Conservation (phyloP, 1,140 invertebrate species). For the Saccostrea echinata region DNA sequence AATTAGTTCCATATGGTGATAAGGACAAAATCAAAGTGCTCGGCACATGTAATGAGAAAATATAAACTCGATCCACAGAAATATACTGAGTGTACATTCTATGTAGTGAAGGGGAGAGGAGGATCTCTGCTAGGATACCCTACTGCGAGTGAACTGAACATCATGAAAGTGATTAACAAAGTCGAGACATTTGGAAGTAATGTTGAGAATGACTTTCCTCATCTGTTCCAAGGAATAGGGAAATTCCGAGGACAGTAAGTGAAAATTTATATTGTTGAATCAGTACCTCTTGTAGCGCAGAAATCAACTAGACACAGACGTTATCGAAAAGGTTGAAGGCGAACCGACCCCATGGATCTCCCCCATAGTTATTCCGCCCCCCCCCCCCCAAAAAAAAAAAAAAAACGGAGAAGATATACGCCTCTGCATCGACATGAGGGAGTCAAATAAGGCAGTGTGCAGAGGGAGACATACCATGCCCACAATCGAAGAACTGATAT, state of each 20-base stretch:
- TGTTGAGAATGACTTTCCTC: too few relatives aligned
- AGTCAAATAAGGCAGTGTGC: slow-evolving; percentile 60
- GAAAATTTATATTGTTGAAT: too few relatives aligned
- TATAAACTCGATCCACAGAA: too few relatives aligned
- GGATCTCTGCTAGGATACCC: slow-evolving; percentile 9
- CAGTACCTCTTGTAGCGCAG: not conserved
- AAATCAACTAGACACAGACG: slow-evolving; percentile 56
- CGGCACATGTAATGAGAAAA: too few relatives aligned
- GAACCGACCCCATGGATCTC: slow-evolving; percentile 55
- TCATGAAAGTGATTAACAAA: too few relatives aligned
- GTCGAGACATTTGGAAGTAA: too few relatives aligned
- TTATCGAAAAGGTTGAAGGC: slow-evolving; percentile 62
- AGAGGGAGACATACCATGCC: slow-evolving; percentile 66
- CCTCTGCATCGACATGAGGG: slow-evolving; percentile 70
- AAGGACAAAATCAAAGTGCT: too few relatives aligned
- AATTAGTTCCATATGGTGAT: too few relatives aligned
- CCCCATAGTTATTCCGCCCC: slow-evolving; percentile 53
- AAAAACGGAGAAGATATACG: slow-evolving; percentile 59
- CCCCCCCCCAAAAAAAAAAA: too few relatives aligned
- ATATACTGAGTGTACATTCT: not conserved
- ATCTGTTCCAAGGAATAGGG: too few relatives aligned
- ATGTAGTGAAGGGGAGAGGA: not conserved
- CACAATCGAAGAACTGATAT: slow-evolving; percentile 69
- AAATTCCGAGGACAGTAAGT: too few relatives aligned
- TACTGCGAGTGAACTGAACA: too few relatives aligned